Percentiles rank a stretch among this genome's conserved stretches.
Conservation (phyloP, 2,797 vertebrate species). For the Neomorphus geoffroyi region DNA sequence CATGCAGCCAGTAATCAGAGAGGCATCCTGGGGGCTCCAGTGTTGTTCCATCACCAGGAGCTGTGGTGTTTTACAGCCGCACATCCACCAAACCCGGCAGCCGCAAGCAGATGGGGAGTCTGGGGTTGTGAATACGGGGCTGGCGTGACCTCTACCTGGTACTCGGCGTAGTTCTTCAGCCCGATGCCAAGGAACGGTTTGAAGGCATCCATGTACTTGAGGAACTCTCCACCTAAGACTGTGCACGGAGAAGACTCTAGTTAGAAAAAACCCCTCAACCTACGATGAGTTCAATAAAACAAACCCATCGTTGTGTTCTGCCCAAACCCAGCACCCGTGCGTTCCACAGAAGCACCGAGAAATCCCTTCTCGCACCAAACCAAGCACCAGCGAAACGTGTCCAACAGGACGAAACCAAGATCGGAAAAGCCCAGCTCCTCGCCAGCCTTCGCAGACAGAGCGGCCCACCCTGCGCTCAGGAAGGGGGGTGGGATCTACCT, state of each 20-base stretch:
- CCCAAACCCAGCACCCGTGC: accelerated
- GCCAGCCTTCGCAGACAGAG: neutral
- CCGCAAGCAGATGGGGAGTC: neutral
- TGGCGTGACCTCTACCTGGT: conserved; percentile 83
- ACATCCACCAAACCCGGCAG: neutral
- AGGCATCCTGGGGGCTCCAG: neutral
- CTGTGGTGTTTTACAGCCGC: neutral
- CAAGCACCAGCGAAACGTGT: accelerated
- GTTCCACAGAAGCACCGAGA: neutral
- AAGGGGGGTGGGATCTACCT: accelerated
- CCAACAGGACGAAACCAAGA: neutral
- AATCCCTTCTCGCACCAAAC: neutral
- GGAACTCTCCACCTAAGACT: conserved; percentile 95
- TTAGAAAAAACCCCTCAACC: neutral
- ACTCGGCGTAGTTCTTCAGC: conserved; percentile 96
- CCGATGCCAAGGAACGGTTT: conserved; percentile 96
- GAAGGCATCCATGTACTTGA: conserved; percentile 99
- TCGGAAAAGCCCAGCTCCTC: neutral
- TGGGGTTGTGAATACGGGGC: neutral
- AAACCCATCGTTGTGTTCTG: neutral
- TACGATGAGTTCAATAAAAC: accelerated
- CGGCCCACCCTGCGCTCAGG: neutral
- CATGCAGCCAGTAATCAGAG: neutral
- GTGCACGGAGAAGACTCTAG: neutral
- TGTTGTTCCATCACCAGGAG: neutral